These are phyloP conservation scores for Isotomurus palustris DNA, from an alignment of 2,888 invertebrate genomes.

Conservation along the genomic window DNA sequence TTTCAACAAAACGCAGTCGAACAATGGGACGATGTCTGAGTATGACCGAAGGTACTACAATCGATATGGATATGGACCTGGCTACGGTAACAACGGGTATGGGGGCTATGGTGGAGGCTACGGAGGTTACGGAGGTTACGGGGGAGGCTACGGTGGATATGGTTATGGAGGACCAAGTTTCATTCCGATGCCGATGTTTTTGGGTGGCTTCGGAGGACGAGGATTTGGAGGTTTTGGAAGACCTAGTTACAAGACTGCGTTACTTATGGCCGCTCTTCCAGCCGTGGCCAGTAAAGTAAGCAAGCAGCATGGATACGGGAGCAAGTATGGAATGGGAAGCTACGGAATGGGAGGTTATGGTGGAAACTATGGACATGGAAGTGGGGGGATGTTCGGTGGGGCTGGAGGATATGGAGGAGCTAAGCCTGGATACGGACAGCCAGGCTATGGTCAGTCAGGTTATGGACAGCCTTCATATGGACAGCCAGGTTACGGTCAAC, in stretches of 20 bases:
- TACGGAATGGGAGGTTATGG: constrained; percentile 18
- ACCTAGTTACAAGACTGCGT: constrained; percentile 37
- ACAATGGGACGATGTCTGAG: constrained; percentile 23
- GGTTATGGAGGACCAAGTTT: constrained; percentile 16
- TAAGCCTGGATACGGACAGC: constrained; percentile 6
- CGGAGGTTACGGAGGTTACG: constrained; percentile 5
- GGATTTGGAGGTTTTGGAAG: constrained; percentile 23
- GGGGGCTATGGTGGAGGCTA: constrained; percentile 15
- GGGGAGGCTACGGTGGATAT: constrained; percentile 16
- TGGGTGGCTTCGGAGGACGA: constrained; percentile 12
- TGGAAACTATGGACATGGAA: constrained; percentile 12
- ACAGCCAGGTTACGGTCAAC: constrained; percentile 8
- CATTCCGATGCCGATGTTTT: constrained; percentile 10
- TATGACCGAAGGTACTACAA: constrained; percentile 24
- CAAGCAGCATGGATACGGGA: constrained; percentile 22
- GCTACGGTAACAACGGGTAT: constrained; percentile 3
- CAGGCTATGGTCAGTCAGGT: constrained; percentile 6
- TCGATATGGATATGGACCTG: constrained; percentile 21
- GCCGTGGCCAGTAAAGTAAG: constrained; percentile 28
- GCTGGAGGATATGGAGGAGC: constrained; percentile 11
- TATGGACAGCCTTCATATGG: constrained; percentile 10
- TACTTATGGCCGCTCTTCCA: constrained; percentile 42
- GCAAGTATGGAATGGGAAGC: constrained; percentile 11
- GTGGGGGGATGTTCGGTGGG: constrained; percentile 9
- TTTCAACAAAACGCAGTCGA: constrained; percentile 29